Conservation (phyloP, 2,113 vertebrate species). For the Machaerirhynchus nigripectus region DNA sequence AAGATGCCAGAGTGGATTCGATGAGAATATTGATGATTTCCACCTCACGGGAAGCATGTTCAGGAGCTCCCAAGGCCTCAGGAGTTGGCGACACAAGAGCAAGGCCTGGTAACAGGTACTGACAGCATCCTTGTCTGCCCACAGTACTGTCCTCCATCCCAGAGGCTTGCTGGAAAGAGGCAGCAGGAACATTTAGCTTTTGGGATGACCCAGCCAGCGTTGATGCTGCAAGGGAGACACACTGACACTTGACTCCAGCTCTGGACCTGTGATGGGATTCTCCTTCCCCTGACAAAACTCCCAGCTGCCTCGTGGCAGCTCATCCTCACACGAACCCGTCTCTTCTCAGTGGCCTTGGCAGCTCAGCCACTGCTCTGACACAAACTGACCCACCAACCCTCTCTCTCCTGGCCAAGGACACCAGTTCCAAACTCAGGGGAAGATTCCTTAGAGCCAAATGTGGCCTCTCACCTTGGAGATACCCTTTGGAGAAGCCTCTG, state of each 20-base stretch:
- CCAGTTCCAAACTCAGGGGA: background rate
- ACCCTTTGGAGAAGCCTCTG: background rate
- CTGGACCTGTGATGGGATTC: rapidly evolving
- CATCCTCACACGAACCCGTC: background rate
- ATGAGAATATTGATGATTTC: background rate
- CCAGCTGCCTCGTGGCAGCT: background rate
- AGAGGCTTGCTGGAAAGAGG: background rate
- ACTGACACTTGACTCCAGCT: background rate
- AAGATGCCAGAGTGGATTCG: background rate
- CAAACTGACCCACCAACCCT: rapidly evolving
- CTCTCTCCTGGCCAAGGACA: background rate
- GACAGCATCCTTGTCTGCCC: background rate
- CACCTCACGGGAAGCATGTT: background rate
- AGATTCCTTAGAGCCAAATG: background rate
- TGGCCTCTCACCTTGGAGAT: background rate
- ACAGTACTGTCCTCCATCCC: background rate
- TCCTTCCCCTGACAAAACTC: background rate
- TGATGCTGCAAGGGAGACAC: background rate
- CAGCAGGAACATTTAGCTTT: background rate
- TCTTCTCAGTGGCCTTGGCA: background rate
- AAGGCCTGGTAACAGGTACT: background rate
- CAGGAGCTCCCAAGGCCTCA: background rate
- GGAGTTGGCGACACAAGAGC: background rate
- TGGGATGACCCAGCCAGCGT: background rate
- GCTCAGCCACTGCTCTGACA: background rate